A percentile compares a stretch with the other conserved stretches of the same genome.
Evolutionary conservation across 35 echinoderm and acorn worm genomes (phyloP).

Genomic region (Eucidaris tribuloides): DNA sequence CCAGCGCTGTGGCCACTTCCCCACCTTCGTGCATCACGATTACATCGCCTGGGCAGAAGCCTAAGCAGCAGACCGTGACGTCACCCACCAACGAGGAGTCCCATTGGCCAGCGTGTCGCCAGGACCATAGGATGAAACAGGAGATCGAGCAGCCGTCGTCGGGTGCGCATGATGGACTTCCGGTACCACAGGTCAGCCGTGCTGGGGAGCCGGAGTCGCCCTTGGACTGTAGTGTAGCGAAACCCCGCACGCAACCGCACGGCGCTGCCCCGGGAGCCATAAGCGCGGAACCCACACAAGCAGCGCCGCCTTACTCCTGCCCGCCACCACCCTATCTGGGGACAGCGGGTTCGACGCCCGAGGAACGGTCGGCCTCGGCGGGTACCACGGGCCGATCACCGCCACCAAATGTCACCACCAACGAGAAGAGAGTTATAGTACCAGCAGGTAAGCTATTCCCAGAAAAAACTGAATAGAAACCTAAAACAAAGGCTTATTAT

Average conservation of each 20-base stretch:
- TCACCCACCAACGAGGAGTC: conserved; percentile 28
- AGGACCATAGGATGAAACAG: conserved; percentile 48
- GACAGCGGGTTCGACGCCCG: conserved; percentile 5
- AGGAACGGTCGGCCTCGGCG: conserved; percentile 24
- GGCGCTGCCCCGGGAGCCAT: conserved; percentile 20
- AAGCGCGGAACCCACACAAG: conserved; percentile 71
- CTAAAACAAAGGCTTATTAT: not conserved
- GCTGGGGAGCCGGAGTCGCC: conserved; percentile 73
- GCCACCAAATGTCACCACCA: conserved; percentile 59
- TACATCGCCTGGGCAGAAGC: conserved; percentile 39
- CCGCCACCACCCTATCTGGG: conserved; percentile 56
- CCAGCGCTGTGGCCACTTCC: conserved; percentile 38
- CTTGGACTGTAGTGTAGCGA: conserved; percentile 87
- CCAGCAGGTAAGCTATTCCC: conserved; percentile 69
- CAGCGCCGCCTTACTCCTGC: conserved; percentile 72
- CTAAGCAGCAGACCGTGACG: conserved; percentile 27
- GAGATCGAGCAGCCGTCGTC: conserved; percentile 39
- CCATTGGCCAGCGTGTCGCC: conserved; percentile 21
- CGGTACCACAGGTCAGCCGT: conserved; percentile 6
- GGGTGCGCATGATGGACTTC: conserved; percentile 5
- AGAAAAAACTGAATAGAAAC: not conserved
- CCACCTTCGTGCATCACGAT: conserved; percentile 23
- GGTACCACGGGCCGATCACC: conserved; percentile 33
- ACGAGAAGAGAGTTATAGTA: conserved; percentile 90
- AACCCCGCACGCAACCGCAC: conserved; percentile 58